Evolutionary conservation across 2,797 vertebrate species (phyloP).

Genomic region (Enteromius radiatus): DNA sequence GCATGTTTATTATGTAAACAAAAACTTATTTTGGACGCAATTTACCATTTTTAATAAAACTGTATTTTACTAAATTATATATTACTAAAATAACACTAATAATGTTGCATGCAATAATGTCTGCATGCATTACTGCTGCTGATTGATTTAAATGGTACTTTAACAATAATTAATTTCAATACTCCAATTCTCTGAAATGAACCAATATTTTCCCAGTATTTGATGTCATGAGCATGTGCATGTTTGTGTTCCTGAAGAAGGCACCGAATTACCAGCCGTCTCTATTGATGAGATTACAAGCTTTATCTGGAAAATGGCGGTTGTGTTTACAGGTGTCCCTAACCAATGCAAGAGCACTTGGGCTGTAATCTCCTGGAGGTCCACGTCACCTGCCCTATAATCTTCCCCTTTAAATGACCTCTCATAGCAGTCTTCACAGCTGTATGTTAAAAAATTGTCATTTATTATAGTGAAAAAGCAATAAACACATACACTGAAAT

Average conservation of each 20-base stretch:
- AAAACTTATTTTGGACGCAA: too few relatives aligned
- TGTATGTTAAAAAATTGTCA: background rate
- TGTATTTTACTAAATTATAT: background rate
- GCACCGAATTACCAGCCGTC: conserved; percentile 28
- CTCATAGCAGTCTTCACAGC: background rate
- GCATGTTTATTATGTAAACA: too few relatives aligned
- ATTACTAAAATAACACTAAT: background rate
- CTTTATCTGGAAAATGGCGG: conserved; percentile 50
- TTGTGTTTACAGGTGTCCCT: conserved; percentile 56
- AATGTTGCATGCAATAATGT: background rate
- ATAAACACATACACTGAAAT: background rate
- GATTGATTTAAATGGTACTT: background rate
- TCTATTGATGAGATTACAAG: conserved; percentile 72
- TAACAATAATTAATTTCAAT: background rate
- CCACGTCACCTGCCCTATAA: conserved; percentile 50
- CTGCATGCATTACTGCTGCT: background rate
- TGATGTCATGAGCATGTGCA: background rate
- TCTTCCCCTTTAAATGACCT: conserved; percentile 21
- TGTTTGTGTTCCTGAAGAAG: conserved; percentile 1
- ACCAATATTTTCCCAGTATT: conserved; percentile 22
- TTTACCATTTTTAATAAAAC: background rate
- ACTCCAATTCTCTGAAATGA: conserved; percentile 47
- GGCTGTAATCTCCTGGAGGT: conserved; percentile 27
- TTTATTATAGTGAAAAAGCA: conserved; percentile 8
- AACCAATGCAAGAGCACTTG: conserved; percentile 27